A percentile compares a stretch with the other conserved stretches of the same genome.
Conservation (phyloP, 2,888 invertebrate genomes). For the Nemotelus pantherinus region DNA sequence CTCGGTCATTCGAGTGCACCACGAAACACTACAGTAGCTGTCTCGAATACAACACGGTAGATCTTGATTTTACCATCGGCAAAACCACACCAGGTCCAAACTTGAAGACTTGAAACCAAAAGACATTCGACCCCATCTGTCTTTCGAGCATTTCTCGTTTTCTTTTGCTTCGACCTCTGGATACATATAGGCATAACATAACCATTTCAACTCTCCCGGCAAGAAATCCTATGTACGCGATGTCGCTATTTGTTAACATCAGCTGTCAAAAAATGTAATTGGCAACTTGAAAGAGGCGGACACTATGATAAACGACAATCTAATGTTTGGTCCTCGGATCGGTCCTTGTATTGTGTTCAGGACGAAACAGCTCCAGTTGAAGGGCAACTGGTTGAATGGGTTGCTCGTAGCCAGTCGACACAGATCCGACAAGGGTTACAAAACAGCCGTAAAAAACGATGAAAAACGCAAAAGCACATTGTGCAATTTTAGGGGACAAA, state of each 20-base stretch:
- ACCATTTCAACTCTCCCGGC: constrained; percentile 28
- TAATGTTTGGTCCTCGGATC: constrained; percentile 48
- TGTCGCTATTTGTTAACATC: constrained; percentile 69
- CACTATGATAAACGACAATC: constrained; percentile 45
- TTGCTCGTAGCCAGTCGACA: constrained; percentile 3
- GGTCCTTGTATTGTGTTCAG: not conserved
- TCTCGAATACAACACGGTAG: too few species aligned
- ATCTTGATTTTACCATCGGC: too few species aligned
- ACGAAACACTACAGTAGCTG: too few species aligned
- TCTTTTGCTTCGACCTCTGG: not conserved
- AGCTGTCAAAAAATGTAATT: constrained; percentile 70
- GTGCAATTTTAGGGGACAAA: not conserved
- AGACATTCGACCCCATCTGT: constrained; percentile 20
- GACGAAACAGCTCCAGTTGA: too few species aligned
- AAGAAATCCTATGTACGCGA: constrained; percentile 30
- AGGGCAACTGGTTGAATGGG: too few species aligned
- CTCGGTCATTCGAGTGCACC: too few species aligned
- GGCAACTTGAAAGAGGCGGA: constrained; percentile 65
- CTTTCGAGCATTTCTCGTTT: not conserved
- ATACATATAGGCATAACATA: not conserved
- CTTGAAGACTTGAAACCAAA: not conserved
- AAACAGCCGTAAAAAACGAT: not conserved
- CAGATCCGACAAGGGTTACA: constrained; percentile 33
- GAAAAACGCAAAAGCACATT: not conserved
- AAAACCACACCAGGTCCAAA: not conserved